Evolutionary conservation across 2,888 invertebrate species (phyloP).

Genomic region (Lepidochitona cinerea): DNA sequence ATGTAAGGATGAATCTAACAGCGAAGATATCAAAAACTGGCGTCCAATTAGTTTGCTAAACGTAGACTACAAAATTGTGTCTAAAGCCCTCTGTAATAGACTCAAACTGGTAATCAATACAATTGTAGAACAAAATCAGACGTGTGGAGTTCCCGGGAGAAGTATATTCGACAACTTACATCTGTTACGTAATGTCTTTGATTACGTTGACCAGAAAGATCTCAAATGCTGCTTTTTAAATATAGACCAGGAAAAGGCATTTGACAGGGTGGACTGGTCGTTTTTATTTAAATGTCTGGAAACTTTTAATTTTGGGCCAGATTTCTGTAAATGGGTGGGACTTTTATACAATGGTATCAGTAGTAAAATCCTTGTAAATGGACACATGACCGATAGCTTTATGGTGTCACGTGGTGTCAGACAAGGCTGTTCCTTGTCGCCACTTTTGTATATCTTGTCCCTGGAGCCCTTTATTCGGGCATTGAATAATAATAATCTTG

Average conservation of each 20-base stretch:
- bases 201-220: slow-evolving; percentile 34
- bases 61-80: slow-evolving; percentile 35
- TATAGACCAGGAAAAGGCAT: slow-evolving; percentile 40
- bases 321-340: slow-evolving; percentile 32
- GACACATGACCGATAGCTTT: neutral
- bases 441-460: neutral
- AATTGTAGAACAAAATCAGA: slow-evolving; percentile 32
- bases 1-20: neutral
- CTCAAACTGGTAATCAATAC: slow-evolving; percentile 25
- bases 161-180: slow-evolving; percentile 38
- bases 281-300: slow-evolving; percentile 32
- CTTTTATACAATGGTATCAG: neutral
- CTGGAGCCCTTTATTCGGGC: neutral
- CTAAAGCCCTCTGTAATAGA: slow-evolving; percentile 32
- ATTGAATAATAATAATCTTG: neutral
- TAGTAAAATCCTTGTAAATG: neutral
- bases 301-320: slow-evolving; percentile 31
- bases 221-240: slow-evolving; percentile 25
- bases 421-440: slow-evolving; percentile 28
- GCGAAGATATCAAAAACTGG: neutral
- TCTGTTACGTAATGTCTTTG: neutral
- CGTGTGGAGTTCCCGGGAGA: slow-evolving; percentile 36
- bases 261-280: neutral
- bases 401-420: slow-evolving; percentile 21
- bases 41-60: slow-evolving; percentile 36